Evolutionary conservation across 2,113 vertebrate genomes (phyloP), one percentile per base, ranked within the genome.

Genomic region (Malurus elegans): DNA sequence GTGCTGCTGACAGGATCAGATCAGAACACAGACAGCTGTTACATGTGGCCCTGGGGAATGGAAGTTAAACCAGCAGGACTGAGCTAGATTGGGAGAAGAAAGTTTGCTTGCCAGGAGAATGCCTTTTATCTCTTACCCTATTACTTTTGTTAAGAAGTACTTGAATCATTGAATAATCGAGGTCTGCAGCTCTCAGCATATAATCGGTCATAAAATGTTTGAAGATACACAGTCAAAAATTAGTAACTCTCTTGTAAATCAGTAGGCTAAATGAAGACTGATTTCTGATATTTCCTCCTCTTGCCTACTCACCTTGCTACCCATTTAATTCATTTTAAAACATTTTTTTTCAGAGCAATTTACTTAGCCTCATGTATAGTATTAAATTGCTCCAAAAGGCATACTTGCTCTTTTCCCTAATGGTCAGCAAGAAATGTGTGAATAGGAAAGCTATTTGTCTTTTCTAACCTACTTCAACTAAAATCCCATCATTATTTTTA

Each of bases 11-110:
- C 12, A 6, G 34, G 18, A 2, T 14, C 13, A 12, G 42, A 7
- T 14, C 15, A 12, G 42, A 7, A 1, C 7, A 0, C 6, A 9
- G 42, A 0, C 0, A 2, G 38, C 19, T 38, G 14, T 28, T 51
- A 0, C 0, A 0, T 1, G 2, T 8, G 25, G 10, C 14, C 25
- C 8, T 8, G 24, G 5, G 48, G 15, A 45, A n/a, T 0, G 8
- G 24, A 31, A 8, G 5, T 21, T 58, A 12, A 32, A 16, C 21
- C 40, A 7, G n/a, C 14, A 54, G 11, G 56, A 2, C 29, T 23
- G 18, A 32, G 57, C 8, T 0, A 2, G 28, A 29, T 29, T 6
- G 23, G 5, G 29, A 71, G 26, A n/a, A 13, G 18, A 14, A 57
- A 29, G 24, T 1, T 56, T 21, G 19, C 1, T 2, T 48, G 44